Evolutionary conservation across 2,888 invertebrate species (phyloP), one percentile per base, ranked within the genome.

Genomic region (Quadroppia sp.): DNA sequence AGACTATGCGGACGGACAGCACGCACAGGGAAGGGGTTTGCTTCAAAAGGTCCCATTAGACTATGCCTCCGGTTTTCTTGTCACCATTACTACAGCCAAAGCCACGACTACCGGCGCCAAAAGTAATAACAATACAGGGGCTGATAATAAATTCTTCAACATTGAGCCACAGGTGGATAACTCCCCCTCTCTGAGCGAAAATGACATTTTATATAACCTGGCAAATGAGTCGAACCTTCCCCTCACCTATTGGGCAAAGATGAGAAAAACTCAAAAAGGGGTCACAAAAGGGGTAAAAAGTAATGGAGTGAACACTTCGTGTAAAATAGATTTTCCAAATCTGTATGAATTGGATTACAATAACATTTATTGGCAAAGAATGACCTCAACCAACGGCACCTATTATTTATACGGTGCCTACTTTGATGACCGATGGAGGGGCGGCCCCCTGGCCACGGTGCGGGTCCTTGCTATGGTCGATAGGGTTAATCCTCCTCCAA

Each of bases 301-400:
- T 81, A 90, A 90, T 82, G 87, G 88, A 78, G 85, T 86, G 78
- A 78, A 78, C 17, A 87, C 86, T 80, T 75, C 77, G 15, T 79
- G 79, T 73, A 40, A 64, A 61, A 76, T 75, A 13, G 77, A 77
- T 32, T 79, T 77, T 67, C 94, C 94, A 0, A 90, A 89, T 75
- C 89, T 94, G 78, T 93, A 90, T 83, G 94, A 94, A 80, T 85
- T 94, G 77, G 91, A 94, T 82, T 94, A 92, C 84, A 93, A 93
- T 84, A 94, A 94, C 82, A 88, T 92, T 73, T 94, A 94, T 83
- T 94, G 94, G 94, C 94, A 94, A 84, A 90, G 90, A 70, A 81
- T 93, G 81, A 87, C 87, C 78, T 88, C 91, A 7, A 86, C 87
- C 50, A 90, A 92, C 80, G 78, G 76, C 23, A 91, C 92, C 1